phyloP scores from a whole-genome alignment of 2,113 vertebrate species.

The Bettongia penicillata region DNA sequence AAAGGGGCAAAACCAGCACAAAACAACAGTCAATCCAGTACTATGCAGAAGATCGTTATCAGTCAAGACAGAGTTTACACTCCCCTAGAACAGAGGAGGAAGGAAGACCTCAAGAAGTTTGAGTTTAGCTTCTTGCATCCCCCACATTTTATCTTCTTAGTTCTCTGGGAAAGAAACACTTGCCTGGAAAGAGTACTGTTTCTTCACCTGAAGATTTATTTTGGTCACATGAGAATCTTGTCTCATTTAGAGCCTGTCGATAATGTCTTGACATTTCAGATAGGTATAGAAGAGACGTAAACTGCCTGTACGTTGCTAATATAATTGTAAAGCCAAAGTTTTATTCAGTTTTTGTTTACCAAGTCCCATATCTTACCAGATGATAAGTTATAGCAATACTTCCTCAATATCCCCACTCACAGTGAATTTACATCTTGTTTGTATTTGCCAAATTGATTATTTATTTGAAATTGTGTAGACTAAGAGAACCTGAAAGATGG shows the following conservation, averaged over 20 bases:
- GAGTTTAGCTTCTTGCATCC: neutral
- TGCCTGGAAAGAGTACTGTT: neutral
- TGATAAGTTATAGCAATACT: neutral
- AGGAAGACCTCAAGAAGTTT: neutral
- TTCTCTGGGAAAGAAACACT: neutral
- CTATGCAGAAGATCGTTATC: neutral
- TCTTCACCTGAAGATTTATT: neutral
- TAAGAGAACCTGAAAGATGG: neutral
- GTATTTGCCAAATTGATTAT: slow-evolving; percentile 39
- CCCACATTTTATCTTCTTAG: neutral
- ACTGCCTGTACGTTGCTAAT: neutral
- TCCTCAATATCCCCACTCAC: neutral
- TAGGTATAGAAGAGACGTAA: neutral
- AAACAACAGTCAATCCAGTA: neutral
- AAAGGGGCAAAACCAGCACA: neutral
- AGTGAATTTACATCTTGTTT: neutral
- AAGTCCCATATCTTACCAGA: neutral
- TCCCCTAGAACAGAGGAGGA: neutral
- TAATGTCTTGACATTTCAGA: neutral
- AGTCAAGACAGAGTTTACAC: neutral
- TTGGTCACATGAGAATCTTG: neutral
- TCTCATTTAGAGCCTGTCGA: neutral
- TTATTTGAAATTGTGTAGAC: neutral
- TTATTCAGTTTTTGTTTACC: neutral
- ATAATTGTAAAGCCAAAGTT: neutral